Conservation (phyloP, 2,888 invertebrate species). For the Troides oblongomaculatus region DNA sequence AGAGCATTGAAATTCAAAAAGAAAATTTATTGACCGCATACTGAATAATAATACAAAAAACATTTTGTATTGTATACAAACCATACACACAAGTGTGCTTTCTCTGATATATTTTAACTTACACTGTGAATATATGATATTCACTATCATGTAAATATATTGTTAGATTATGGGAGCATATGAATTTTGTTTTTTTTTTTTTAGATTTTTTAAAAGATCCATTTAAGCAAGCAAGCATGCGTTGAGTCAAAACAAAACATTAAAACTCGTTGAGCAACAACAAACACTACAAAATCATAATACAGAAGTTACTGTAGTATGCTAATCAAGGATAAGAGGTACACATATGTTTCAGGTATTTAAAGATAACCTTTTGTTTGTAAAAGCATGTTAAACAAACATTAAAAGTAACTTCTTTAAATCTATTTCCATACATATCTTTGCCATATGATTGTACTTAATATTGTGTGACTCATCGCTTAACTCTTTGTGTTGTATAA, state of each 20-base stretch:
- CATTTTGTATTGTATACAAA: neutral
- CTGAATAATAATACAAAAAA: neutral
- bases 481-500: conserved; percentile 15
- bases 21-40: neutral
- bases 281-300: no score
- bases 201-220: no score
- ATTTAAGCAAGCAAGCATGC: no score
- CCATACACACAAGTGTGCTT: neutral
- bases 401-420: neutral
- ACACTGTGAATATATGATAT: neutral
- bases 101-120: no score
- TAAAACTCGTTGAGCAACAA: no score
- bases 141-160: no score
- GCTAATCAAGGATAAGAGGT: no score
- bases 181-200: no score
- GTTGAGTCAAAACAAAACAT: no score
- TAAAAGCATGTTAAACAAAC: neutral
- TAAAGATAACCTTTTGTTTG: neutral
- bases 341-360: no score
- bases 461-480: conserved; percentile 9
- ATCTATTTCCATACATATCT: neutral
- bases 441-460: conserved; percentile 1
- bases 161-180: no score
- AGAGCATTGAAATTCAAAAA: neutral
- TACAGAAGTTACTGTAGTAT: no score